phyloP scores from a whole-genome alignment of 2,888 invertebrate genomes.

The Spatulosminthurus flaviceps region DNA sequence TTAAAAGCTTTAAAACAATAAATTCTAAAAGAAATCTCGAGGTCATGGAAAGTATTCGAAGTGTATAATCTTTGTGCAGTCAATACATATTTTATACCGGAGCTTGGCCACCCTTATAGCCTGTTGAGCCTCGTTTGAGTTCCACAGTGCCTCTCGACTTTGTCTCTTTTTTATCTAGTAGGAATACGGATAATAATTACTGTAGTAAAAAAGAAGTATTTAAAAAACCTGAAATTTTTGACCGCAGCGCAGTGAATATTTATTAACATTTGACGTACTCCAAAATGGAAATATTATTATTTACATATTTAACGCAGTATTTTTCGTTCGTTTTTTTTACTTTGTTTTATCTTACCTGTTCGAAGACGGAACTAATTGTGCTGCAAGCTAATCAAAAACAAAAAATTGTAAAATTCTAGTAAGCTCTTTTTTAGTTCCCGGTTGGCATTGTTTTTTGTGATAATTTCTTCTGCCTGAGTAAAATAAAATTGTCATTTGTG shows the following conservation, averaged over 20 bases:
- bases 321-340: slow-evolving; percentile 19
- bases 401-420: no score
- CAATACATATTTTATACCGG: no score
- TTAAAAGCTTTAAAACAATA: no score
- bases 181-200: background rate
- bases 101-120: no score
- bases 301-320: background rate
- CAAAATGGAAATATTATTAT: background rate
- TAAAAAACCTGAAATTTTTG: background rate
- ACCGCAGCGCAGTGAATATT: background rate
- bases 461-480: background rate
- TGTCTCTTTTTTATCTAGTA: background rate
- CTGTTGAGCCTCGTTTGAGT: no score
- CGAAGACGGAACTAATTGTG: background rate
- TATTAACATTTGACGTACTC: background rate
- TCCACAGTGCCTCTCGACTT: no score
- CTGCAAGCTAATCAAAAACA: background rate
- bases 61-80: no score
- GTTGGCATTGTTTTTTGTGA: slow-evolving; percentile 23
- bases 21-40: no score
- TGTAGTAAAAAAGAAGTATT: background rate
- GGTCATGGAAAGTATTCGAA: no score
- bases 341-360: background rate
- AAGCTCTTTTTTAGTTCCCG: slow-evolving; percentile 8
- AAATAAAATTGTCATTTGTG: background rate